These are phyloP conservation scores for Tadarida brasiliensis DNA, from an alignment of 2,797 vertebrate species.

Conservation along the genomic window DNA sequence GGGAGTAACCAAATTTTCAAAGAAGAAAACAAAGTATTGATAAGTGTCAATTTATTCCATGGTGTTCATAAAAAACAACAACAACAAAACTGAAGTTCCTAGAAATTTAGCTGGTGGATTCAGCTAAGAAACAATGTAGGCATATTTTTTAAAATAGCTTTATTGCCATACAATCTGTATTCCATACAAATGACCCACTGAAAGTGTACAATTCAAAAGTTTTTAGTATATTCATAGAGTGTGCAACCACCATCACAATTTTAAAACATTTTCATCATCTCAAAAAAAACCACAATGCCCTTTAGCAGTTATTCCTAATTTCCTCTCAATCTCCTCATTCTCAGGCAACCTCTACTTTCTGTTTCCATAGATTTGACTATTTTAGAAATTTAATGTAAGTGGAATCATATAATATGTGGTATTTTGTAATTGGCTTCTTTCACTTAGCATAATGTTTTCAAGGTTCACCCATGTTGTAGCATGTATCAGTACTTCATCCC, in stretches of 20 bases:
- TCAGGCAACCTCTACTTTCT: neutral
- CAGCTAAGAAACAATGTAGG: neutral
- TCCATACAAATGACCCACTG: neutral
- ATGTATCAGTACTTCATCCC: neutral
- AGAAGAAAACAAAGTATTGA: neutral
- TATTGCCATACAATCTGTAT: neutral
- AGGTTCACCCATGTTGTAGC: neutral
- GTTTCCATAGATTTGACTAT: neutral
- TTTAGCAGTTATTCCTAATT: neutral
- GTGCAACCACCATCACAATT: neutral
- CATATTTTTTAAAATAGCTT: neutral
- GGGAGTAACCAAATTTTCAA: neutral
- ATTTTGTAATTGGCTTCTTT: conserved; percentile 4
- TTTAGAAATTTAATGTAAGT: neutral
- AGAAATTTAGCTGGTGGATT: neutral
- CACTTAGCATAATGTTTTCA: neutral
- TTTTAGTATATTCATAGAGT: neutral
- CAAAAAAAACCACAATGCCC: neutral
- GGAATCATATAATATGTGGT: neutral
- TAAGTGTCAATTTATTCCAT: neutral
- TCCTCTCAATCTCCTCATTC: neutral
- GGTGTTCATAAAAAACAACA: neutral
- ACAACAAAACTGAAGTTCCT: neutral
- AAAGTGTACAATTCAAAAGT: neutral
- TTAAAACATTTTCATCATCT: neutral